Conservation (phyloP, 2,113 vertebrate genomes). For the Anseranas semipalmata region DNA sequence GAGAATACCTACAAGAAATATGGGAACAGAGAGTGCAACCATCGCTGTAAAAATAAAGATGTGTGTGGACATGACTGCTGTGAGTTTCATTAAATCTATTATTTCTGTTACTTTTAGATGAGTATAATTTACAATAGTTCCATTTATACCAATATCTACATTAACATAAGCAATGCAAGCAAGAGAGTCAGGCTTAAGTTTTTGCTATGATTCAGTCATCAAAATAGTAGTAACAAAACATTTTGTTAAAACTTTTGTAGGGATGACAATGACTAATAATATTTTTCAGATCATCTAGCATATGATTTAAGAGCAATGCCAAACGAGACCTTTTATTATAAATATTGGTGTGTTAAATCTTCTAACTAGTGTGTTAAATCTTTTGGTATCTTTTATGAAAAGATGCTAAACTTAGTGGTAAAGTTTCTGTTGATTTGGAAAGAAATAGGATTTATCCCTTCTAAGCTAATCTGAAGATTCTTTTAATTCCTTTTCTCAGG, state of each 20-base stretch:
- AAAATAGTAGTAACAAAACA: neutral
- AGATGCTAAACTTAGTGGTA: neutral
- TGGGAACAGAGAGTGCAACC: slow-evolving; percentile 88
- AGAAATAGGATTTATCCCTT: neutral
- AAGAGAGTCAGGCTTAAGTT: neutral
- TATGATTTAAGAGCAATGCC: neutral
- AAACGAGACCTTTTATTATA: neutral
- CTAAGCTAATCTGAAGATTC: neutral
- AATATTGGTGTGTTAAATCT: neutral
- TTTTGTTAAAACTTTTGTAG: neutral
- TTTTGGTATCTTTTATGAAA: neutral
- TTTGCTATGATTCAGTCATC: neutral
- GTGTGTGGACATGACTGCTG: slow-evolving; percentile 94
- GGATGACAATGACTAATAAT: neutral
- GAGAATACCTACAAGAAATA: slow-evolving; percentile 55
- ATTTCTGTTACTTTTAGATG: neutral
- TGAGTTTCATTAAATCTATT: slow-evolving; percentile 78
- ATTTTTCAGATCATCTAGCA: neutral
- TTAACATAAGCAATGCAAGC: neutral
- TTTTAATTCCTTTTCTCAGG: slow-evolving; percentile 75
- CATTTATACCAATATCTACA: neutral
- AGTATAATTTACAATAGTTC: neutral
- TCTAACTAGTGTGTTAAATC: neutral
- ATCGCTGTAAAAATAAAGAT: slow-evolving; percentile 94
- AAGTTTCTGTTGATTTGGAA: neutral